Percentiles rank a stretch among this genome's conserved stretches.
Conservation (phyloP, 2,888 invertebrate species). For the Notodonta ziczac region DNA sequence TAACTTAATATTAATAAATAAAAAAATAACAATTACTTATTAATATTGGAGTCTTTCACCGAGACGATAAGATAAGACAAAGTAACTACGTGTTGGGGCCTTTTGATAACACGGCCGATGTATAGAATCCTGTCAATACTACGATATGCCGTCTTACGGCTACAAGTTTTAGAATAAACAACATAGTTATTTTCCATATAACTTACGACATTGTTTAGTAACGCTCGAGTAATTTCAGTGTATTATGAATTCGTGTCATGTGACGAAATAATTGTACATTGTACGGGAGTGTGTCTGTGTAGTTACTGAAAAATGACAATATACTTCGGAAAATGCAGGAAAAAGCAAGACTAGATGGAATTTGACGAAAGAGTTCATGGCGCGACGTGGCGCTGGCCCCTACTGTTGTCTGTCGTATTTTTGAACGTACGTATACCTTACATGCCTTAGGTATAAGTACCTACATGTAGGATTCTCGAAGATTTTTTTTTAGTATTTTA, state of each 20-base stretch:
- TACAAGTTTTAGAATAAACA: conserved; percentile 44
- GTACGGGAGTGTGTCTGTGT: conserved; percentile 25
- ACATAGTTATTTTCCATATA: conserved; percentile 26
- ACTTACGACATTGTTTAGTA: conserved; percentile 23
- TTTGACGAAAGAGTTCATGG: conserved; percentile 55
- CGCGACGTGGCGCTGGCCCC: conserved; percentile 73
- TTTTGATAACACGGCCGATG: conserved; percentile 71
- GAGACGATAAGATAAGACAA: conserved; percentile 77
- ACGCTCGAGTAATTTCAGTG: conserved; percentile 14
- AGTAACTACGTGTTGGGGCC: conserved; percentile 65
- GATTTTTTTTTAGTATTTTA: too few species aligned
- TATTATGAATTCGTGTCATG: conserved; percentile 27
- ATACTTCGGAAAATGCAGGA: conserved; percentile 50
- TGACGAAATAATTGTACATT: conserved; percentile 22
- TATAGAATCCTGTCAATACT: conserved; percentile 72
- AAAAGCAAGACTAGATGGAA: conserved; percentile 67
- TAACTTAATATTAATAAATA: too few species aligned
- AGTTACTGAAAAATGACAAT: conserved; percentile 33
- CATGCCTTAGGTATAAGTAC: too few species aligned
- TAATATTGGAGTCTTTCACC: conserved; percentile 57
- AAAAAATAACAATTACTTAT: conserved; percentile 25
- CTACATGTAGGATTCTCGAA: too few species aligned
- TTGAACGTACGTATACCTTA: conserved; percentile 66
- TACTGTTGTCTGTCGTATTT: conserved; percentile 67
- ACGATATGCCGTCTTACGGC: conserved; percentile 63